Evolutionary conservation across 2,888 invertebrate genomes (phyloP), one percentile per base, ranked within the genome.

Genomic region (Tetheella fluctuosa): DNA sequence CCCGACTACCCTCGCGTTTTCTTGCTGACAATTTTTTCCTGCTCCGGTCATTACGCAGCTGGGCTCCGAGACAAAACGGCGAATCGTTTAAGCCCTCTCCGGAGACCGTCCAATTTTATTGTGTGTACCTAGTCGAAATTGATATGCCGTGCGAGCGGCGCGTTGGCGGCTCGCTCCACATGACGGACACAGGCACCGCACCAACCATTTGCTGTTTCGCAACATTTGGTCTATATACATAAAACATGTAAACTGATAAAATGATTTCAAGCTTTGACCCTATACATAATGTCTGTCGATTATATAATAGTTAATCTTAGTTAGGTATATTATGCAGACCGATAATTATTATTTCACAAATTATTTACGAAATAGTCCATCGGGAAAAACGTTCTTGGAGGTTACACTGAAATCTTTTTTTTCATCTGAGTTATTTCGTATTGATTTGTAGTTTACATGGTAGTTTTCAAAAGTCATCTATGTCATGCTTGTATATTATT

Each of bases 11-110:
- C 92, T 91, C 88, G 90, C 85, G 90, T 91, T 92, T 93, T 93
- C 92, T 92, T 93, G 92, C 92, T 92, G 92, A 92, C 92, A 92
- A 93, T 92, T 93, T 93, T 93, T 93, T 91, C 90, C 90, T 89
- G 87, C 89, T 88, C 83, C 88, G 91, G 93, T 91, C 92, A 92
- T 92, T 92, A 92, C 92, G 86, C 92, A 92, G 92, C 92, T 92
- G 92, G 92, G 92, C 85, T 82, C 90, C 90, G 89, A 91, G 92
- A 92, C 92, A 92, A 92, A 93, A 93, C 91, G 93, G 91, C 91
- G 92, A 92, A 93, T 90, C 93, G 93, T 91, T 93, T 93, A 93
- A 92, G 92, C 91, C 90, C 90, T 91, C 92, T 91, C 89, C 89
- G 85, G 90, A 91, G 92, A 89, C 90, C 91, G 90, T 91, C 88